These are phyloP conservation scores for Propsilocerus akamusi DNA, from an alignment of 1,140 invertebrate species.

Conservation along the genomic window DNA sequence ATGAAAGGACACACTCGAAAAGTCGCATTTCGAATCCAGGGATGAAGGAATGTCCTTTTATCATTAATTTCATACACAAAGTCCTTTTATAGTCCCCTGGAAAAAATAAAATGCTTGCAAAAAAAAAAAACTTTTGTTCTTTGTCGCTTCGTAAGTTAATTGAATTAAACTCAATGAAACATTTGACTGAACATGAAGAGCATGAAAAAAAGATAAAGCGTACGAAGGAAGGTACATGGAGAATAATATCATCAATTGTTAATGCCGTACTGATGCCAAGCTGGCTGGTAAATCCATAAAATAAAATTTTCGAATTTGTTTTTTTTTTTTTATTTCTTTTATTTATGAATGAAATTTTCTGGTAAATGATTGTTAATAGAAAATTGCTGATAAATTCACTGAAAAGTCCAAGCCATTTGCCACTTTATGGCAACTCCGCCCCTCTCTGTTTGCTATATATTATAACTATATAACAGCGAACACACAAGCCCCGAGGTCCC, in stretches of 20 bases:
- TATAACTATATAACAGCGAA: no score
- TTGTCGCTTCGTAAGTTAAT: background rate
- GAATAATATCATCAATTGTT: background rate
- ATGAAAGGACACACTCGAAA: no score
- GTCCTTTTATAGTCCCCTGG: background rate
- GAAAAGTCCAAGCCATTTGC: background rate
- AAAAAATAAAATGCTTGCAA: background rate
- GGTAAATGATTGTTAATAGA: background rate
- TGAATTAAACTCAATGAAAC: background rate
- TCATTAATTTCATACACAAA: background rate
- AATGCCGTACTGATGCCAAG: background rate
- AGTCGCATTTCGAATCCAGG: no score
- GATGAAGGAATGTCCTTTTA: no score
- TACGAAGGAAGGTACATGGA: background rate
- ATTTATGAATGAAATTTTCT: background rate
- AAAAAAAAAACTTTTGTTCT: background rate
- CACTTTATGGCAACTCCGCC: background rate
- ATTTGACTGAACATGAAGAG: background rate
- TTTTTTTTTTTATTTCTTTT: background rate
- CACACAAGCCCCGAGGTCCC: background rate
- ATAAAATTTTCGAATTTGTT: background rate
- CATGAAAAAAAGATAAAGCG: background rate
- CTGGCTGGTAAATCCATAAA: background rate
- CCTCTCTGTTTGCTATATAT: background rate
- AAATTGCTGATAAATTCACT: no score